Percentiles rank a stretch among this genome's conserved stretches.
Conservation (phyloP, 2,113 vertebrate species). For the Pholis gunnellus region DNA sequence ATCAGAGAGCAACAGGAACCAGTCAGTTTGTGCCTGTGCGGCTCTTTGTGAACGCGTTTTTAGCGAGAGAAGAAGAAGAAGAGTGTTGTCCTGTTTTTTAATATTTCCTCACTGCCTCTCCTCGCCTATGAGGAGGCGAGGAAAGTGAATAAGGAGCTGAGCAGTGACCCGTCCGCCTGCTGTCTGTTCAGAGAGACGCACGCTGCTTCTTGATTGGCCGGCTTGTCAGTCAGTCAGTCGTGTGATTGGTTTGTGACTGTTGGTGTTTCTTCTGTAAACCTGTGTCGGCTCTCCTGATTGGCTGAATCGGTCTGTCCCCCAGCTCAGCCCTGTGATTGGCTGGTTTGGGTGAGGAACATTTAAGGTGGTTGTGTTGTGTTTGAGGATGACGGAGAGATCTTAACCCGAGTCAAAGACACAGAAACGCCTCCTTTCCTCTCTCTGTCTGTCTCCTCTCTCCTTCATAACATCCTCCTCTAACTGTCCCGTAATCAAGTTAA, state of each 20-base stretch:
- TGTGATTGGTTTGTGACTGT: not conserved
- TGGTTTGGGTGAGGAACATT: not conserved
- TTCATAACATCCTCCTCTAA: constrained; percentile 6
- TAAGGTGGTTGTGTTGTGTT: not conserved
- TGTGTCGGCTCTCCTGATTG: constrained; percentile 19
- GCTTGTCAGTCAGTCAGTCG: not conserved
- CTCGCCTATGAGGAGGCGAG: not conserved
- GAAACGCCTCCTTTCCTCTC: not conserved
- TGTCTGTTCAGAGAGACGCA: not conserved
- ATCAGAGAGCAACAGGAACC: not conserved
- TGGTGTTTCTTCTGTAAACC: too few species aligned
- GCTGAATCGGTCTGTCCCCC: not conserved
- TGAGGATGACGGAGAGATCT: not conserved
- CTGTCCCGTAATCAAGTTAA: constrained; percentile 4
- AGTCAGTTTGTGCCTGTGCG: not conserved
- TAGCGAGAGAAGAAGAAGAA: constrained; percentile 4
- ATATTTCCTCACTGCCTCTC: not conserved
- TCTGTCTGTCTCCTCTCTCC: not conserved
- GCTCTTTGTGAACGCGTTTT: not conserved
- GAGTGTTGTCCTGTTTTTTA: not conserved
- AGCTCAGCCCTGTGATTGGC: constrained; percentile 26
- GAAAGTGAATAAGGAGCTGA: not conserved
- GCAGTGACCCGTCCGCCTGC: not conserved
- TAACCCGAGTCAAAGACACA: not conserved
- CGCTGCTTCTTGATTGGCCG: constrained; percentile 20